phyloP scores from a whole-genome alignment of 2,113 vertebrate species.

The Lynx canadensis region DNA sequence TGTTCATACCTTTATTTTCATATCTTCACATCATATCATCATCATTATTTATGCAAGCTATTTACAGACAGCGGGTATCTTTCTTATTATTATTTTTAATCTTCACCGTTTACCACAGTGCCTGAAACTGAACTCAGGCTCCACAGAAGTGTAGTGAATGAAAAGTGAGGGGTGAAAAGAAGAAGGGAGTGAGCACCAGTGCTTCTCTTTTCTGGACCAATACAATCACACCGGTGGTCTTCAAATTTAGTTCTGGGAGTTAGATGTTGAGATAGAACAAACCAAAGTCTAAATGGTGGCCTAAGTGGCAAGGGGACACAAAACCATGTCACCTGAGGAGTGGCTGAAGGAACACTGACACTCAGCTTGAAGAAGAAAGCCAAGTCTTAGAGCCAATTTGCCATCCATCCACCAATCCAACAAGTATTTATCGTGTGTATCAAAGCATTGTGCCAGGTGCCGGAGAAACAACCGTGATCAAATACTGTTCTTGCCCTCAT shows the following conservation, averaged over 20 bases:
- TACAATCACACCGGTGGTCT: not conserved
- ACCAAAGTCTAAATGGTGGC: conserved; percentile 24
- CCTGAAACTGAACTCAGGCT: not conserved
- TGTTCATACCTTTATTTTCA: not conserved
- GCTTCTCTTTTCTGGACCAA: not conserved
- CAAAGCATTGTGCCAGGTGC: not conserved
- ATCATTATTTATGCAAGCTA: conserved; percentile 20
- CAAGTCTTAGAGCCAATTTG: conserved; percentile 32
- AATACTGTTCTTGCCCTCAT: not conserved
- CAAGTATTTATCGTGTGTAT: not conserved
- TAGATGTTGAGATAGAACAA: conserved; percentile 20
- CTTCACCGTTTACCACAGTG: not conserved
- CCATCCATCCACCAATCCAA: not conserved
- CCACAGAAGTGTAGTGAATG: not conserved
- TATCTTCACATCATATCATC: not conserved
- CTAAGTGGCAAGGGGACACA: not conserved
- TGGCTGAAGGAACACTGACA: conserved; percentile 35
- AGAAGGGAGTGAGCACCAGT: not conserved
- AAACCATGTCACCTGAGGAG: conserved; percentile 9
- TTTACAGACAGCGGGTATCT: not conserved
- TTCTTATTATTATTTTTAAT: conserved; percentile 1
- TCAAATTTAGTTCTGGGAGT: not conserved
- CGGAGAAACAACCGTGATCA: not conserved
- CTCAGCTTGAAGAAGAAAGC: conserved; percentile 9
- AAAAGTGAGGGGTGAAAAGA: conserved; percentile 3